Base-by-base conservation (phyloP, 2,888 invertebrate genomes). In the Protodeltote pygarga region DNA sequence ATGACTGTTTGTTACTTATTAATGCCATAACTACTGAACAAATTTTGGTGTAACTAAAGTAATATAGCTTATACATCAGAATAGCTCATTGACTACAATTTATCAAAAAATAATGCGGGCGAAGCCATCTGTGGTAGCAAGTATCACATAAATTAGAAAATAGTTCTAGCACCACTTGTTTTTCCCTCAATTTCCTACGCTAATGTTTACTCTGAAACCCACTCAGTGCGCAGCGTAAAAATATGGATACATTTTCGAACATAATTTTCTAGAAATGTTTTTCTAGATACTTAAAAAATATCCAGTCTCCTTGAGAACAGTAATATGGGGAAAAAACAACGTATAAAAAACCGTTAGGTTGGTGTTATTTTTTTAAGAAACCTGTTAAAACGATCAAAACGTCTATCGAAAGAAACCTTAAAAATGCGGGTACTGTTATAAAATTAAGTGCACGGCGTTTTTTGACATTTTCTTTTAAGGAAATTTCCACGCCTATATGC, bases 401-500 rank as follows among this genome's bases (percentile, higher is more conserved):
- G 11, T 35, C 23, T 24, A 16, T 10, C 9, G 27, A 52, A 28
- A 16, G 52, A 47, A 52, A 47, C 40, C 40, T 6, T 33, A 38
- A 15, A 21, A 52, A 9, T 13, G 15, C 19, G 11, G 23, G 6
- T 21, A n/a, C 5, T 0, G 2, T 11, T 27, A 34, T 17, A 24
- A 24, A 52, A 28, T 11, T 9, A 39, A 38, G 13, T 20, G 3
- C 27, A 27, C 6, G 13, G n/a, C n/a, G n/a, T n/a, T n/a, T n/a
- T n/a, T n/a, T n/a, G n/a, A n/a, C n/a, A n/a, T n/a, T n/a, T n/a
- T n/a, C n/a, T n/a, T n/a, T n/a, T n/a, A n/a, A n/a, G n/a, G n/a
- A n/a, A n/a, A n/a, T n/a, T n/a, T n/a, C n/a, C n/a, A n/a, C n/a
- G n/a, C n/a, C n/a, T n/a, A n/a, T n/a, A n/a, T n/a, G n/a, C n/a